Base-by-base conservation (phyloP, 2,113 vertebrate genomes). In the Neotoma lepida region DNA sequence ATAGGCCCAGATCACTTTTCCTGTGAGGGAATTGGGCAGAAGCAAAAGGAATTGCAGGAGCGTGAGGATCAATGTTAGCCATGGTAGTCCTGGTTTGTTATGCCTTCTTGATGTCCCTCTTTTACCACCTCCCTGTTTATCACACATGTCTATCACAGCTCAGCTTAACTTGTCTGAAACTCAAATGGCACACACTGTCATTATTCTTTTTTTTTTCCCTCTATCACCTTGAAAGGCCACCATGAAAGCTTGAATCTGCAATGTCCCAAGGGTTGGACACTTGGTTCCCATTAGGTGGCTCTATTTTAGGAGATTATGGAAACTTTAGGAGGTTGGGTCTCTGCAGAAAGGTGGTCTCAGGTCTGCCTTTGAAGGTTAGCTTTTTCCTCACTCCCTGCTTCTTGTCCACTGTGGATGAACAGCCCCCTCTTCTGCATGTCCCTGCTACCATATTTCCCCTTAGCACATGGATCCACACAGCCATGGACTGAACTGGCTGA, bases 31-130 rank as follows among this genome's bases (percentile, higher is more conserved):
- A 76, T 9, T 22, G 74, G 77, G 33, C 74, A 85, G 78, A 78
- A 78, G 70, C 44, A n/a, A 28, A 92, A 90, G 58, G 46, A 86
- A 78, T 88, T 71, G 35, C 6, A 70, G 87, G 49, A 95, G 95
- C 70, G 80, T 2, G 41, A 88, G 35, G n/a, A 74, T 39, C 33
- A 0, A 6, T 18, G 14, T 81, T 88, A 35, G 86, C 35, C 44
- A 26, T 51, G 46, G 88, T 49, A 63, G 41, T 76, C 17, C 33
- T 66, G 76, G 28, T n/a, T 82, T 33, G 9, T 85, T 64, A 39
- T 1, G 6, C 6, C 35, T 74, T 80, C 41, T 12, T 20, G 33
- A 20, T 10, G 39, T 6, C 39, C 71, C 12, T 26, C 54, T 93
- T n/a, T 58, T 44, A 78, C 20, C 30, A 33, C 22, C 41, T 68